Conservation (phyloP, 2,888 invertebrate species). For the Chymomyza amoena region DNA sequence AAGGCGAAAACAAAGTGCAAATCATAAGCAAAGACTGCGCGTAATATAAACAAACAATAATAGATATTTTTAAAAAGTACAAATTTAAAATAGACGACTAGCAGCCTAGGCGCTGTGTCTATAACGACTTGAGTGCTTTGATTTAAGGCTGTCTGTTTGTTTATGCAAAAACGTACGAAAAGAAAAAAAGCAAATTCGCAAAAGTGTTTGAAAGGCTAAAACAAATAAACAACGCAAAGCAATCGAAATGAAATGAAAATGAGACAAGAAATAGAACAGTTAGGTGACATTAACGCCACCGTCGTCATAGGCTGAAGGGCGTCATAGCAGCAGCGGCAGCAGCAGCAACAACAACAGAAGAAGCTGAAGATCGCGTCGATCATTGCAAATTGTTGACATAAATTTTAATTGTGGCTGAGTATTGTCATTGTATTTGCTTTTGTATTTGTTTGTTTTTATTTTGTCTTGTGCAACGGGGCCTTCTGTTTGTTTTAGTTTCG, state of each 20-base stretch:
- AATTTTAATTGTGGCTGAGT: slow-evolving; percentile 58
- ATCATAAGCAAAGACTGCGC: neutral
- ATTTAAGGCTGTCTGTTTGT: neutral
- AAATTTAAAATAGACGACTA: neutral
- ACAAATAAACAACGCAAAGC: slow-evolving; percentile 25
- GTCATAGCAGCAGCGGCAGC: slow-evolving; percentile 12
- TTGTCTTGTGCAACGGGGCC: neutral
- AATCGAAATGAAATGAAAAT: slow-evolving; percentile 8
- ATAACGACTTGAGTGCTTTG: neutral
- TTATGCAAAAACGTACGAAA: neutral
- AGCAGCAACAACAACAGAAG: neutral
- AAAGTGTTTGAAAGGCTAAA: neutral
- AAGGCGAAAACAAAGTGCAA: slow-evolving; percentile 26
- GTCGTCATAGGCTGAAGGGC: slow-evolving; percentile 25
- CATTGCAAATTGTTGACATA: slow-evolving; percentile 64
- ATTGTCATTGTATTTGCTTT: neutral
- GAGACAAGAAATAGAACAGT: neutral
- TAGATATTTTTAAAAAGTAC: neutral
- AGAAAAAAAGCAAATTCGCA: neutral
- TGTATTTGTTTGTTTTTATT: slow-evolving; percentile 2
- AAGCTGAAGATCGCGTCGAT: slow-evolving; percentile 34
- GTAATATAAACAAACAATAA: neutral
- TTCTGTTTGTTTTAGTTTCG: neutral
- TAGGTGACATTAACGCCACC: neutral
- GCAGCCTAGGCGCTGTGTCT: neutral